phyloP scores from a whole-genome alignment of 1,140 invertebrate species.

The Maniola jurtina region DNA sequence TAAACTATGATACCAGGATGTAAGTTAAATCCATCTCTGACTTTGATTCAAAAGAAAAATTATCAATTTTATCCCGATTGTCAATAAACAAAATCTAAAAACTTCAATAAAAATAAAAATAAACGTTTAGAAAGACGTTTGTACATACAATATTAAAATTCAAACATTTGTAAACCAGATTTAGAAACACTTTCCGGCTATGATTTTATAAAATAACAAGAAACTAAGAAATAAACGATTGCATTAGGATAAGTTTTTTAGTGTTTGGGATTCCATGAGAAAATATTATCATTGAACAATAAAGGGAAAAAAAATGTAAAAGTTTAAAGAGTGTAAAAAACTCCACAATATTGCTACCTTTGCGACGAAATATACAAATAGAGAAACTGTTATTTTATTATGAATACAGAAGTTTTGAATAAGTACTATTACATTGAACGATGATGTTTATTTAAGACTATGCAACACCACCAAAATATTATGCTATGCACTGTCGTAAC shows the following conservation, averaged over 20 bases:
- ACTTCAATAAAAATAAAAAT: too few species aligned
- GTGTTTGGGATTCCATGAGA: background rate
- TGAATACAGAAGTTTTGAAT: conserved; percentile 72
- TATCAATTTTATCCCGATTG: background rate
- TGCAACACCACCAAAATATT: conserved; percentile 46
- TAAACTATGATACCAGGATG: too few species aligned
- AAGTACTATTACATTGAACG: conserved; percentile 74
- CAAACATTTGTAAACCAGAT: too few species aligned
- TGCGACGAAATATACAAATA: conserved; percentile 67
- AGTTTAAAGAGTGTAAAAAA: conserved; percentile 28
- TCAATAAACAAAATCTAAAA: too few species aligned
- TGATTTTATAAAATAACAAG: too few species aligned
- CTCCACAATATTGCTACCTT: conserved; percentile 55
- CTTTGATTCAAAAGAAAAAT: background rate
- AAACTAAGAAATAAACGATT: too few species aligned
- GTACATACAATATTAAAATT: too few species aligned
- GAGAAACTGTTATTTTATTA: conserved; percentile 64
- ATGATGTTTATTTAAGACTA: conserved; percentile 55
- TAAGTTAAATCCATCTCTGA: too few species aligned
- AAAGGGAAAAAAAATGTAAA: background rate
- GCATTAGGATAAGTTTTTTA: background rate
- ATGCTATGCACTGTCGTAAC: conserved; percentile 57
- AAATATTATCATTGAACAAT: background rate
- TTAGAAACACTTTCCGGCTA: too few species aligned
- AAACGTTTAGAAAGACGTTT: too few species aligned